Conservation (phyloP, 2,113 vertebrate species). For the Rostratula benghalensis region DNA sequence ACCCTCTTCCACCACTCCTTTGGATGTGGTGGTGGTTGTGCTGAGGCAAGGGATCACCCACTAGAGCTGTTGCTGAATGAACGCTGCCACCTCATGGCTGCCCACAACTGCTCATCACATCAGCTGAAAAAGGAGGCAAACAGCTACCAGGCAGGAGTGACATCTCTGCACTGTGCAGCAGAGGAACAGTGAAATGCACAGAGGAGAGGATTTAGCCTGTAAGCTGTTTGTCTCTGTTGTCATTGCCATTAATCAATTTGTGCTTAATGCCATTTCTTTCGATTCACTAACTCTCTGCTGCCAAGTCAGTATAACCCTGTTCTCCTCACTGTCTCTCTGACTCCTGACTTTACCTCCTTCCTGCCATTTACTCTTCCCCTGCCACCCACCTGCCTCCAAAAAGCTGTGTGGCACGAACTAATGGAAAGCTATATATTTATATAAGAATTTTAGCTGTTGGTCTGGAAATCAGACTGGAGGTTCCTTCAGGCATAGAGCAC, state of each 20-base stretch:
- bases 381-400: background rate
- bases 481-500: fast-evolving
- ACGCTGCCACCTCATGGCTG: background rate
- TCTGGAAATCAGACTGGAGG: background rate
- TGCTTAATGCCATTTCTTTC: conserved; percentile 38
- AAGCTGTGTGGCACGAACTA: background rate
- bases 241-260: conserved; percentile 10
- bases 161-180: background rate
- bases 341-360: background rate
- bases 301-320: background rate
- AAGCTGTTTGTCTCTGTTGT: conserved; percentile 44
- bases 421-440: background rate
- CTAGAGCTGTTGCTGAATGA: background rate
- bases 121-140: background rate
- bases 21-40: background rate
- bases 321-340: background rate
- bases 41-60: background rate
- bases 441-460: background rate
- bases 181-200: background rate
- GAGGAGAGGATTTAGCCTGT: conserved; percentile 23
- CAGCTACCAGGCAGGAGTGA: background rate
- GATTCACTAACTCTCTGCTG: conserved; percentile 16
- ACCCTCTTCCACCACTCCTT: background rate
- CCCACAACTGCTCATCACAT: background rate
- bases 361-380: background rate